Evolutionary conservation across 2,888 invertebrate genomes (phyloP).

Genomic region (Glyphotaelius pellucidus): DNA sequence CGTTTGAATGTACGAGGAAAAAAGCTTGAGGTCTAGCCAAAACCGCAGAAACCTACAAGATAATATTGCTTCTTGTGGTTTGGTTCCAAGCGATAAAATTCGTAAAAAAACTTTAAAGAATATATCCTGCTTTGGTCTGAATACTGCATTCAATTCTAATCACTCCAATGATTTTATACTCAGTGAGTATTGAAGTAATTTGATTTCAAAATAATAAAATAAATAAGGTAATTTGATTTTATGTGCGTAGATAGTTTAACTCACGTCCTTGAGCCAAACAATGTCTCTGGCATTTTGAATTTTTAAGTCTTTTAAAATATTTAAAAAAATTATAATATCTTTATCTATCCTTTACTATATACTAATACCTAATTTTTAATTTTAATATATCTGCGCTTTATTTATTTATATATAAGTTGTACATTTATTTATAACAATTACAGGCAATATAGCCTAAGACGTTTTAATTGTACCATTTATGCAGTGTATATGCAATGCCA

Average conservation of each 20-base stretch:
- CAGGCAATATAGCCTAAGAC: too few species aligned
- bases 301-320: too few species aligned
- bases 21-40: neutral
- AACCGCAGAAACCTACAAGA: neutral
- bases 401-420: too few species aligned
- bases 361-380: too few species aligned
- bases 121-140: neutral
- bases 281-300: too few species aligned
- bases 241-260: neutral
- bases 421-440: too few species aligned
- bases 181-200: neutral
- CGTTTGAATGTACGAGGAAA: neutral
- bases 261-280: neutral
- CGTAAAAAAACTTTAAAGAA: neutral
- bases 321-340: too few species aligned
- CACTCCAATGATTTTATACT: neutral
- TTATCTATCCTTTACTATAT: too few species aligned
- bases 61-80: constrained; percentile 23
- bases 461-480: too few species aligned
- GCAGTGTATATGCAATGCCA: too few species aligned
- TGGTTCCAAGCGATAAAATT: constrained; percentile 14
- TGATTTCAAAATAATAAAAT: neutral
- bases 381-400: too few species aligned
- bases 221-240: neutral
- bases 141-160: neutral